A percentile compares a stretch with the other conserved stretches of the same genome.
Evolutionary conservation across 2,888 invertebrate species (phyloP).

Genomic region (Cheiracanthium punctorium): DNA sequence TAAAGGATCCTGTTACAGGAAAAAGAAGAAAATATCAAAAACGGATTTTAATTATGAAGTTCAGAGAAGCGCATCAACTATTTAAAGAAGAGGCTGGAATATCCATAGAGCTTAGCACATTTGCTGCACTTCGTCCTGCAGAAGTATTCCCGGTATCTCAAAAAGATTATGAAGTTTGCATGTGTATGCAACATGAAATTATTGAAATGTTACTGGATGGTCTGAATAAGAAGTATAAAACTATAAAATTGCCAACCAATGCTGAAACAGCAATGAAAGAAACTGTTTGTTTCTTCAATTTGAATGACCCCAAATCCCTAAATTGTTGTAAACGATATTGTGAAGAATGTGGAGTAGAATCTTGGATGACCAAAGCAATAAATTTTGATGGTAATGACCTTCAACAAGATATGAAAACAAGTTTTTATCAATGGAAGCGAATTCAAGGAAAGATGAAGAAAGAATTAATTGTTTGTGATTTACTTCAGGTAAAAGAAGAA

Average conservation of each 20-base stretch:
- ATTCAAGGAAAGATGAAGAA: neutral
- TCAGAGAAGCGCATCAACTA: neutral
- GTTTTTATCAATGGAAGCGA: neutral
- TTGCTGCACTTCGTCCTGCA: neutral
- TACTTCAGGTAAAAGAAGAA: neutral
- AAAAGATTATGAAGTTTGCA: conserved; percentile 8
- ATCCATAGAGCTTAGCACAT: neutral
- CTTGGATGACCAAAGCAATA: too few relatives aligned
- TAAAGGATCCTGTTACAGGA: neutral
- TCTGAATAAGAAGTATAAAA: too few relatives aligned
- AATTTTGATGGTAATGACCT: too few relatives aligned
- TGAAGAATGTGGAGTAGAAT: too few relatives aligned
- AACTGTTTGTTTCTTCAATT: too few relatives aligned
- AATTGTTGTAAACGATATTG: too few relatives aligned
- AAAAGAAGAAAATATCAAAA: neutral
- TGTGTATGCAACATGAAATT: neutral
- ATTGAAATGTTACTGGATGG: neutral
- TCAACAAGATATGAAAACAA: neutral
- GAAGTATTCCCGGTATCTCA: neutral
- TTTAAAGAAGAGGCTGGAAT: neutral
- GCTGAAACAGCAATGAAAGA: too few relatives aligned
- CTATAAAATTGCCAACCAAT: too few relatives aligned
- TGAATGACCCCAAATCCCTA: too few relatives aligned
- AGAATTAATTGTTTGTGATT: conserved; percentile 2
- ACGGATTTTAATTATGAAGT: neutral